These are phyloP conservation scores for Campylomormyrus numenius DNA, from an alignment of 2,113 vertebrate species.

Conservation along the genomic window DNA sequence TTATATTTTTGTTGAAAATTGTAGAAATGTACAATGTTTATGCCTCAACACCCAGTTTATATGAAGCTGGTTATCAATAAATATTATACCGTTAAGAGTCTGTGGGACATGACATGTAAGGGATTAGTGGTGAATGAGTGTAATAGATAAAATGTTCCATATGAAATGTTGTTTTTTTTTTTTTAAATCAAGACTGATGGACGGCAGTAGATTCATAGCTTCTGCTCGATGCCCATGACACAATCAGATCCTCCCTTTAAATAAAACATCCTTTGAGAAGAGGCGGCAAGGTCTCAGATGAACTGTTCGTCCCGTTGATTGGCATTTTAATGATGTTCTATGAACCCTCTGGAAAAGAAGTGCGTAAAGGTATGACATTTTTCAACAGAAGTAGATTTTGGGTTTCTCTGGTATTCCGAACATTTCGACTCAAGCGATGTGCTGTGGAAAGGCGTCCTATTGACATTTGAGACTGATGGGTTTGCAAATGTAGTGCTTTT, in stretches of 20 bases:
- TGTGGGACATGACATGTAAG: not conserved
- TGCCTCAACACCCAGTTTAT: slow-evolving; percentile 99
- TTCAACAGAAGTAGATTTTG: not conserved
- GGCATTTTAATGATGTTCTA: not conserved
- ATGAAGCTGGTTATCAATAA: slow-evolving; percentile 98
- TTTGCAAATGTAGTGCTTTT: not conserved
- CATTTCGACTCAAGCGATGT: not conserved
- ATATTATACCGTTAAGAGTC: slow-evolving; percentile 60
- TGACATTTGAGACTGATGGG: not conserved
- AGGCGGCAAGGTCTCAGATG: not conserved
- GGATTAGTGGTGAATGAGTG: not conserved
- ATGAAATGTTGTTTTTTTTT: not conserved
- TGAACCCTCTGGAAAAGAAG: not conserved
- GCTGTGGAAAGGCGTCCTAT: not conserved
- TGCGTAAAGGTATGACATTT: not conserved
- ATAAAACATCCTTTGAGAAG: not conserved
- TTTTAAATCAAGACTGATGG: not conserved
- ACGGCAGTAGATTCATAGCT: not conserved
- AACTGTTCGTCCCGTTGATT: not conserved
- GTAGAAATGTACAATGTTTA: slow-evolving; percentile 99
- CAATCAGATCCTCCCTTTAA: not conserved
- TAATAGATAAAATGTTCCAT: not conserved
- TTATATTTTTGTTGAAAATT: slow-evolving; percentile 99
- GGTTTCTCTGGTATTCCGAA: not conserved
- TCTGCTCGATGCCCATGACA: not conserved